Base-by-base conservation (phyloP, 2,797 vertebrate genomes). In the Cyprinella venusta region DNA sequence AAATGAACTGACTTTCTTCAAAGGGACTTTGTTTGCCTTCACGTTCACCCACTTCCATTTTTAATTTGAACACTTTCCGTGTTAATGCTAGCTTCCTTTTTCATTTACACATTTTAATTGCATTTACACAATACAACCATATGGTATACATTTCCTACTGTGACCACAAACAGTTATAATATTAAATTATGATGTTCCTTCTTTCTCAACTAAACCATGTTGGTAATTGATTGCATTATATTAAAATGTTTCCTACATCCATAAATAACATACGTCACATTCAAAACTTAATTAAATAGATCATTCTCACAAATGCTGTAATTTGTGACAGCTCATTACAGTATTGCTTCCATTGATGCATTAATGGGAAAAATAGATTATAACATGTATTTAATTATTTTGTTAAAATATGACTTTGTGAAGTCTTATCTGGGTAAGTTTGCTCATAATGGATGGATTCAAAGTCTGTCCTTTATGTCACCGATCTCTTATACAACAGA, bases 211-310 rank as follows among this genome's bases (percentile, higher is more conserved):
- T 65, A 67, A 76, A 65, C 33, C 24, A 65, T 2, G n/a, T 36
- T 48, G n/a, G 18, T 56, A 54, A 54, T 19, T 9, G 7, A 42
- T 76, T 82, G 65, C 15, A 75, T 52, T 65, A 0, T 52, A 30
- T 56, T 42, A 30, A 68, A 71, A 75, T 36, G 26, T 56, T 40
- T 65, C 6, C 8, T 12, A 33, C 8, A 64, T 9, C 26, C 6
- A 77, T 30, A 63, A 45, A 40, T 48, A 48, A 64, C 36, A 65
- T n/a, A 36, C 19, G 8, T 3, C 4, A 36, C 6, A 54, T 18
- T 67, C 48, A 75, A 40, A 81, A 64, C 40, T 36, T 64, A 63
- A 81, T 65, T 52, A 74, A 74, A 82, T 13, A 45, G 6, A 71
- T 42, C 1, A 36, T 61, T 71, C 21, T n/a, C 7, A 8, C 40